Conservation (phyloP, 2,113 vertebrate genomes). For the Cephalopterus ornatus region DNA sequence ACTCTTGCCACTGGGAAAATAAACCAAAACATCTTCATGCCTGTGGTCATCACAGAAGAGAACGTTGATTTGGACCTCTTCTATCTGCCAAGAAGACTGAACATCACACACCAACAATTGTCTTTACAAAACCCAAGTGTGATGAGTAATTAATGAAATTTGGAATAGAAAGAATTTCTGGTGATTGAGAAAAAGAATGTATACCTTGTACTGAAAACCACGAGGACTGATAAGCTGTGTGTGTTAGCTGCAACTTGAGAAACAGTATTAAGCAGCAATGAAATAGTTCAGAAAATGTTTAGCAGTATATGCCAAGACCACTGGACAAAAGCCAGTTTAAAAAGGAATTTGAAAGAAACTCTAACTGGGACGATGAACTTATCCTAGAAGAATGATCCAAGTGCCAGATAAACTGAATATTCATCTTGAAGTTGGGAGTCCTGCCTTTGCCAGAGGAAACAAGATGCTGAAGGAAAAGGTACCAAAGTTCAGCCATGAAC, state of each 20-base stretch:
- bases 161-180: slow-evolving; percentile 8
- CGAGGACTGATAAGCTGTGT: not conserved
- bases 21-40: not conserved
- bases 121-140: not conserved
- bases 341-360: not conserved
- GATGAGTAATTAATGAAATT: not conserved
- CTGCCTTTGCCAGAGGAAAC: not conserved
- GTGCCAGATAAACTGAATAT: not conserved
- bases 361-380: not conserved
- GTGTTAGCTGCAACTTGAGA: not conserved
- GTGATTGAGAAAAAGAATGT: not conserved
- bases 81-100: not conserved
- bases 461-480: not conserved
- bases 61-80: not conserved
- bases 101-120: not conserved
- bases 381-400: not conserved
- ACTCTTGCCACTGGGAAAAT: not conserved
- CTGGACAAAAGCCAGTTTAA: not conserved
- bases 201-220: not conserved
- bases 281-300: not conserved
- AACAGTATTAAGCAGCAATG: not conserved
- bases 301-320: not conserved
- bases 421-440: not conserved
- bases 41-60: not conserved
- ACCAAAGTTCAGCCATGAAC: not conserved